Base-by-base conservation (phyloP, 2,797 vertebrate genomes). In the Rhinichthys osculus region DNA sequence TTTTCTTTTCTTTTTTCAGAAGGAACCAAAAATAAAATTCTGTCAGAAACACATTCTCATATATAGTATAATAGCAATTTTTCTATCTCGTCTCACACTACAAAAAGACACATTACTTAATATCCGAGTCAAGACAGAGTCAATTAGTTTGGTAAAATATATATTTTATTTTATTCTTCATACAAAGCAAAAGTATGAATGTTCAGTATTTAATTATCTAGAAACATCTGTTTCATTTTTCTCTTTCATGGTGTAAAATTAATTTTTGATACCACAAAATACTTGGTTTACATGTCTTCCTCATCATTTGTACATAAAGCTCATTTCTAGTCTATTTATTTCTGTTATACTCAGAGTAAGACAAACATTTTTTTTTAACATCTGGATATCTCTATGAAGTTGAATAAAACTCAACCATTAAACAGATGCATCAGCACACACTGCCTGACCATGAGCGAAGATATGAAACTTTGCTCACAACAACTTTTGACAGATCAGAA, bases 121-220 rank as follows among this genome's bases (percentile, higher is more conserved):
- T 30, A 76, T 35, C 50, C 7, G 30, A 77, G 4, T 64, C 23
- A 78, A 78, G 17, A 57, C 17, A 23, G 59, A n/a, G 62, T 84
- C 54, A 84, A 44, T 21, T 64, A 0, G 27, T 90, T 96, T 98
- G 96, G 92, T 96, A 99, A 99, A 99, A 99, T 98, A 99, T 95
- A 99, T 94, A 92, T 91, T 95, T 96, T 95, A 95, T 98, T 99
- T 98, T 97, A 98, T 98, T 98, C 93, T 96, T 97, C 97, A 97
- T 98, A 98, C 96, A 98, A 98, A 97, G 97, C 96, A 97, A 97
- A 95, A 95, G 96, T 96, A 97, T 97, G 96, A 98, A 97, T 97
- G 96, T 95, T 95, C 96, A 97, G 96, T 97, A 97, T 96, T 97
- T 95, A 96, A 96, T 97, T 96, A 92, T 96, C 96, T 98, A 98